phyloP scores from a whole-genome alignment of 2,797 vertebrate species.

The Bradypodion ventrale region DNA sequence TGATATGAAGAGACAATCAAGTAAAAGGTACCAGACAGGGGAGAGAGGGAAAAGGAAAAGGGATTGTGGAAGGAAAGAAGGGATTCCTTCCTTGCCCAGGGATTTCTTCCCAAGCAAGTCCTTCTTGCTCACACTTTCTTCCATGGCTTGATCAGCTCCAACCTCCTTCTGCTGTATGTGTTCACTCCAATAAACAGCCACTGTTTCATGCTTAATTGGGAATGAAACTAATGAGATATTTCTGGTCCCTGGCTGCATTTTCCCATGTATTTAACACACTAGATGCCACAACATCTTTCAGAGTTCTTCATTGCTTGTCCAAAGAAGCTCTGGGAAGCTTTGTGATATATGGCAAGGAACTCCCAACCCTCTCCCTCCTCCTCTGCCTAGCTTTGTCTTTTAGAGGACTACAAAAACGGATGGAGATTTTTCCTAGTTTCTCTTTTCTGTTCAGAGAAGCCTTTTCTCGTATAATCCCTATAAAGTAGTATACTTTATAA shows the following conservation, averaged over 20 bases:
- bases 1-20: not conserved
- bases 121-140: not conserved
- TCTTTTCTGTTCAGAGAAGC: not conserved
- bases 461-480: not conserved
- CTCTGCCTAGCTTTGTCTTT: constrained; percentile 10
- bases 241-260: constrained; percentile 48
- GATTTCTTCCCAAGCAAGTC: not conserved
- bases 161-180: constrained; percentile 14
- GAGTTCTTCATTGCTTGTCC: constrained; percentile 16
- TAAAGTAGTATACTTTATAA: not conserved
- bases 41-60: not conserved
- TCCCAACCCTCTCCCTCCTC: no score
- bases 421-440: not conserved
- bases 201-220: constrained; percentile 50
- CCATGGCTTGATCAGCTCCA: not conserved
- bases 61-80: not conserved
- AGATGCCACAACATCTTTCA: constrained; percentile 29
- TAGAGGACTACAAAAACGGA: constrained; percentile 22
- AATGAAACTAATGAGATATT: constrained; percentile 46
- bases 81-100: not conserved
- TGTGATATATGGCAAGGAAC: not conserved
- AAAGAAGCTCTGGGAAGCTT: constrained; percentile 3
- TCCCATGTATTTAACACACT: constrained; percentile 49
- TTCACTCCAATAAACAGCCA: constrained; percentile 34
- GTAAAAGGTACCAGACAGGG: not conserved